Evolutionary conservation across 2,797 vertebrate species (phyloP).

Genomic region (Sphaeramia orbicularis): DNA sequence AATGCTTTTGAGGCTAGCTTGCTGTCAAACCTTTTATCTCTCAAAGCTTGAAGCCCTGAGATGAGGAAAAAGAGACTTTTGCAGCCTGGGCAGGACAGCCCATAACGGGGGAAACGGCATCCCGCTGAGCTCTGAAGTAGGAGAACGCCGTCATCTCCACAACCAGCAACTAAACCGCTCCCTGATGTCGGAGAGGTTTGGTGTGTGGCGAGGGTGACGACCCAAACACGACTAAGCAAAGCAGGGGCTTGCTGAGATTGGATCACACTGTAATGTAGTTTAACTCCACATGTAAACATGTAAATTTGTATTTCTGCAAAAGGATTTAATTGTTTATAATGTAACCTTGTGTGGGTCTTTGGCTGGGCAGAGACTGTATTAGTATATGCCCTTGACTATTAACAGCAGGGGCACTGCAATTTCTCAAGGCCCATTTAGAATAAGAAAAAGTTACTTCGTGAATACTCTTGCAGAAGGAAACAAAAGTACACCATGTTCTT

Average conservation of each 20-base stretch:
- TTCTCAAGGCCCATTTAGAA: slow-evolving; percentile 73
- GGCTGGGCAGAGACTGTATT: slow-evolving; percentile 75
- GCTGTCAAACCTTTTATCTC: slow-evolving; percentile 63
- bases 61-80: slow-evolving; percentile 53
- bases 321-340: slow-evolving; percentile 84
- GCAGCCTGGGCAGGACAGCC: slow-evolving; percentile 38
- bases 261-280: slow-evolving; percentile 84
- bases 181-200: slow-evolving; percentile 45
- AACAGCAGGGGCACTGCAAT: slow-evolving; percentile 73
- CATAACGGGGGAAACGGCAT: slow-evolving; percentile 46
- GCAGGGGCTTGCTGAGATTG: slow-evolving; percentile 69
- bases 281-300: slow-evolving; percentile 84
- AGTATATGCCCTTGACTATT: slow-evolving; percentile 75
- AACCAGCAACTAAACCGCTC: slow-evolving; percentile 56
- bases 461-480: slow-evolving; percentile 77
- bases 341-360: slow-evolving; percentile 78
- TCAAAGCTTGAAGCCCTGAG: slow-evolving; percentile 55
- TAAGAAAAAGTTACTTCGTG: slow-evolving; percentile 70
- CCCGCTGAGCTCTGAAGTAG: slow-evolving; percentile 40
- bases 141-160: slow-evolving; percentile 39
- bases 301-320: slow-evolving; percentile 87
- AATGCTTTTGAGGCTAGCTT: slow-evolving; percentile 63
- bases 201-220: slow-evolving; percentile 49
- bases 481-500: slow-evolving; percentile 77
- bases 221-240: slow-evolving; percentile 55